These are phyloP conservation scores for Pachycephala philippinensis DNA, from an alignment of 2,113 vertebrate genomes.

Conservation along the genomic window DNA sequence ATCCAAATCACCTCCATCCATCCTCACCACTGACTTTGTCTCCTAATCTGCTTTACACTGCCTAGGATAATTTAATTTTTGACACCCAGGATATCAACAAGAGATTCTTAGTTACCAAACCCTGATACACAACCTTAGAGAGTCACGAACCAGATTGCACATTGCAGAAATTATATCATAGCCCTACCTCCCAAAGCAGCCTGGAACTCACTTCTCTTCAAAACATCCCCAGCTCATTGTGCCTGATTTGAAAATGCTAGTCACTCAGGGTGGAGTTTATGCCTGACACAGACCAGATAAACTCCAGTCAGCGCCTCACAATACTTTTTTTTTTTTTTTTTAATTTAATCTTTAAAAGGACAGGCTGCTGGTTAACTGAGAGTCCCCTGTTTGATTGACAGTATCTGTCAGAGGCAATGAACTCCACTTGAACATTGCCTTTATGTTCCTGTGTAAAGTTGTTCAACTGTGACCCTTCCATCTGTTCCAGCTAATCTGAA, in stretches of 20 bases:
- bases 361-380: conserved; percentile 73
- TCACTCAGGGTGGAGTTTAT: conserved; percentile 17
- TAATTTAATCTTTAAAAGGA: conserved; percentile 71
- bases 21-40: neutral
- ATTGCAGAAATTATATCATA: neutral
- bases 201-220: neutral
- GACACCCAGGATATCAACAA: neutral
- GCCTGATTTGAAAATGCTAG: neutral
- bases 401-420: conserved; percentile 88
- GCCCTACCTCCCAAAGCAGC: neutral
- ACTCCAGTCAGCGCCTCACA: conserved; percentile 65
- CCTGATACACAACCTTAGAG: neutral
- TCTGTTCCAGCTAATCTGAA: conserved; percentile 92
- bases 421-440: conserved; percentile 83
- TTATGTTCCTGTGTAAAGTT: conserved; percentile 88
- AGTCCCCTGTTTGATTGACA: conserved; percentile 81
- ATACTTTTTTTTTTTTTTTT: conserved; percentile 38
- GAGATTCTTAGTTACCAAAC: neutral
- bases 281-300: conserved; percentile 63
- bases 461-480: conserved; percentile 91
- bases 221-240: neutral
- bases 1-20: neutral
- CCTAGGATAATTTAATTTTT: neutral
- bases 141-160: neutral
- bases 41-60: neutral